Evolutionary conservation across 2,797 vertebrate genomes (phyloP).

Genomic region (Podarcis siculus): DNA sequence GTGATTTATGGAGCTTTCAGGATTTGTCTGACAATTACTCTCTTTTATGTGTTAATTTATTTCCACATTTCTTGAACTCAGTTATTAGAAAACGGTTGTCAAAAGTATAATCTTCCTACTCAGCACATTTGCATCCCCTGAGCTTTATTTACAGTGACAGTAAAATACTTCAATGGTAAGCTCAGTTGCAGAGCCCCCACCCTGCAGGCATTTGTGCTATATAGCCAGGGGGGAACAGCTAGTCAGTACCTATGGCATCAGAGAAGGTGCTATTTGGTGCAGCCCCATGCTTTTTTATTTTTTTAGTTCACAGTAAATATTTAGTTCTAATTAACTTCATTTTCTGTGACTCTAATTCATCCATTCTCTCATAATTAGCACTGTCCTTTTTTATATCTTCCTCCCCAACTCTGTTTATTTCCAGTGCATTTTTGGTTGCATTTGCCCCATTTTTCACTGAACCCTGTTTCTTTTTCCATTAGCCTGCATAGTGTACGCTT

Average conservation of each 20-base stretch:
- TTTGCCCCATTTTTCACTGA: neutral
- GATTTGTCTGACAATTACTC: neutral
- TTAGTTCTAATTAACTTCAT: neutral
- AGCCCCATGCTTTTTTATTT: too few relatives aligned
- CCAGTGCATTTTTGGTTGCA: neutral
- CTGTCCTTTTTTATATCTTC: constrained; percentile 14
- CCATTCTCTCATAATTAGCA: neutral
- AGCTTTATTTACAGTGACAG: neutral
- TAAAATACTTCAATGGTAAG: neutral
- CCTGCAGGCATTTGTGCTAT: neutral
- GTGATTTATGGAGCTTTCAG: constrained; percentile 11
- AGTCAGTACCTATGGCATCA: too few relatives aligned
- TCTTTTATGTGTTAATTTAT: neutral
- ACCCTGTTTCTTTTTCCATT: neutral
- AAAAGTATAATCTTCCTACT: neutral
- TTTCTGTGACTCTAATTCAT: neutral
- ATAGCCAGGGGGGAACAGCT: too few relatives aligned
- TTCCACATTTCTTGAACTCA: neutral
- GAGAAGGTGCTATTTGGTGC: too few relatives aligned
- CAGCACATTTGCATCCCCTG: neutral
- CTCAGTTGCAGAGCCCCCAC: neutral
- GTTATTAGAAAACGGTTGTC: neutral
- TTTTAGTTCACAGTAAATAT: too few relatives aligned
- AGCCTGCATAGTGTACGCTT: neutral
- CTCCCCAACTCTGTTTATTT: neutral